Base-by-base conservation (phyloP, 2,888 invertebrate genomes). In the Busseola fusca region DNA sequence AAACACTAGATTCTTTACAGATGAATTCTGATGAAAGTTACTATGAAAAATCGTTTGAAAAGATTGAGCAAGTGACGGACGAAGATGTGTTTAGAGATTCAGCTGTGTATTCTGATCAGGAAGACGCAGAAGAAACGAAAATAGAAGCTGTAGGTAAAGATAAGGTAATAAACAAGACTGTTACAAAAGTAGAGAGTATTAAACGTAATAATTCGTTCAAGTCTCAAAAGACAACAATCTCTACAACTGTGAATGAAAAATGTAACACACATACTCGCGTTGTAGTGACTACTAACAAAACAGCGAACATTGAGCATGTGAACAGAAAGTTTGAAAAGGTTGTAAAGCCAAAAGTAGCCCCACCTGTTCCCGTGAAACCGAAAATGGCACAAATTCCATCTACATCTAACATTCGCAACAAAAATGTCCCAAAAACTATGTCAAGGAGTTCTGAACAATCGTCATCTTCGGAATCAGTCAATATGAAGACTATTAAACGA, bases 61-160 rank as follows among this genome's bases (percentile, higher is more conserved):
- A 96, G 50, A 97, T 98, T 50, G 98, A 98, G 90, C 97, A 97
- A 72, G 96, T 97, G 50, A 96, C 95, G 48, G 97, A 97, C 75
- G 96, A 96, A 83, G 97, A 97, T 82, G 96, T 96, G 1, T 98
- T 98, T 87, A 96, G 98, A 86, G 98, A 98, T 90, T 98, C 98
- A 66, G 98, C 98, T 78, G 97, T 98, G 84, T 98, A 98, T 90
- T 98, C 98, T 78, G 98, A 98, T 86, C 96, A 96, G 77, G 97
- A 97, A 75, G 97, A 97, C 12, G 79, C 59, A 27, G 93, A 93
- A 67, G 93, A 93, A 63, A 82, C 80, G 7, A 92, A 91, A 82
- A 68, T 77, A 34, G 91, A 92, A 60, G 68, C 77, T 52, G 75
- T 54, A 56, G 63, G 79, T 25, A 85, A 81, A 62, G 81, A 84